Evolutionary conservation across 2,797 vertebrate species (phyloP).

Genomic region (Crocidura indochinensis): DNA sequence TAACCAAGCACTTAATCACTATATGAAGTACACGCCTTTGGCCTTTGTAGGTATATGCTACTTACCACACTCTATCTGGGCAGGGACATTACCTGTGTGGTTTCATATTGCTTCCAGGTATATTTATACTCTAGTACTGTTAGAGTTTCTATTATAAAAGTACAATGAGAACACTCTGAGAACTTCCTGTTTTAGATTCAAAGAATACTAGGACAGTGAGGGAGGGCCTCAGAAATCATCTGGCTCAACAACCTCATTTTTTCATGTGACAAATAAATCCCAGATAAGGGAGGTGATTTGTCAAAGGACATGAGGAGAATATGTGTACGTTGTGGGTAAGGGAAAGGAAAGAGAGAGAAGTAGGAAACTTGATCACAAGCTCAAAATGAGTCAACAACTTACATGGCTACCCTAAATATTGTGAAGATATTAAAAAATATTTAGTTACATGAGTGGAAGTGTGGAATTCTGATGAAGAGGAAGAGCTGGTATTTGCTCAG

Average conservation of each 20-base stretch:
- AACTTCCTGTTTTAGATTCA: constrained; percentile 58
- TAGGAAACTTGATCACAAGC: constrained; percentile 3
- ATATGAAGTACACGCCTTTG: background rate
- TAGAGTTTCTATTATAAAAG: background rate
- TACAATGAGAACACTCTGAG: background rate
- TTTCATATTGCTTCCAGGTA: background rate
- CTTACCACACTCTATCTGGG: background rate
- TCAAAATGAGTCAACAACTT: constrained; percentile 13
- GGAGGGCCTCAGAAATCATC: background rate
- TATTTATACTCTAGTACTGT: constrained; percentile 40
- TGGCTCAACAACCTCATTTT: constrained; percentile 49
- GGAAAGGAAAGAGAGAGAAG: background rate
- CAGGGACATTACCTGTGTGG: constrained; percentile 1
- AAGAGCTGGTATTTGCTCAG: background rate
- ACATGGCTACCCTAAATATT: background rate
- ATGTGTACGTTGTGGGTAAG: background rate
- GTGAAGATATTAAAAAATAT: background rate
- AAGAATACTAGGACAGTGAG: constrained; percentile 33
- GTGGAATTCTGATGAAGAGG: background rate
- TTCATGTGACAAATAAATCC: constrained; percentile 47
- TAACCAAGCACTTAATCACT: background rate
- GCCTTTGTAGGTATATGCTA: background rate
- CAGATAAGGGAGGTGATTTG: constrained; percentile 17
- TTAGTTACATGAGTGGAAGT: constrained; percentile 20
- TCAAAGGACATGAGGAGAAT: background rate